Conservation (phyloP, 2,888 invertebrate genomes). For the Chamaedrilus cognettii region DNA sequence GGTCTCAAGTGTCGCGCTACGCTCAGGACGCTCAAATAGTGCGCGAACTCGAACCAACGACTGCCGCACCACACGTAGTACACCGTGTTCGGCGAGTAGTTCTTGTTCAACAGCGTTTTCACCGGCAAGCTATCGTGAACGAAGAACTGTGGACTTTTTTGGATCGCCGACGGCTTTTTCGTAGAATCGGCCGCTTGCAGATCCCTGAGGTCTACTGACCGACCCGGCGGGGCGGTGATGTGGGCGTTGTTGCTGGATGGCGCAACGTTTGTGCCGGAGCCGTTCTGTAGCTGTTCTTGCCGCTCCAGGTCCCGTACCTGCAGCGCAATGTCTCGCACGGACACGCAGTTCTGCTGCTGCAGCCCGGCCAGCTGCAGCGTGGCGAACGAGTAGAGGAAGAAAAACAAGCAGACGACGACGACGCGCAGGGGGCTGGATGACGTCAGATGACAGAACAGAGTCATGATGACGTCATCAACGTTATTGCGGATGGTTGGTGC, state of each 20-base stretch:
- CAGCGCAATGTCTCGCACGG: constrained; percentile 14
- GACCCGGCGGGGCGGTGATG: background rate
- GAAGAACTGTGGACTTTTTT: background rate
- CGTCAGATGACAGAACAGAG: background rate
- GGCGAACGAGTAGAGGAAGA: constrained; percentile 17
- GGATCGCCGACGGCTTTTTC: background rate
- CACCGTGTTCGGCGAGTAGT: constrained; percentile 36
- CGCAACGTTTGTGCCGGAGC: background rate
- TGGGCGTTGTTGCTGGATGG: background rate
- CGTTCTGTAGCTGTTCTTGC: background rate
- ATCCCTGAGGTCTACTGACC: background rate
- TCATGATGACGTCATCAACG: too few relatives aligned
- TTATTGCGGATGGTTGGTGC: too few relatives aligned
- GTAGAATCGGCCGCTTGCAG: background rate
- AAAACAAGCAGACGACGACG: constrained; percentile 10
- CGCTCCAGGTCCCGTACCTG: constrained; percentile 4
- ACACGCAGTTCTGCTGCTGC: constrained; percentile 17
- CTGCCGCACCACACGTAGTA: constrained; percentile 51
- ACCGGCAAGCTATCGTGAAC: constrained; percentile 19
- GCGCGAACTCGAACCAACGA: constrained; percentile 46
- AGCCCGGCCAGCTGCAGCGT: constrained; percentile 21
- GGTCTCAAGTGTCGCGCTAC: constrained; percentile 47
- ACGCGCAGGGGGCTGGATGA: background rate
- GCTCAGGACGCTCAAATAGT: constrained; percentile 51
- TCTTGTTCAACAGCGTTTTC: constrained; percentile 22